Percentiles rank a stretch among this genome's conserved stretches.
phyloP scores from a whole-genome alignment of 2,113 vertebrate genomes.

The Larimichthys crocea region DNA sequence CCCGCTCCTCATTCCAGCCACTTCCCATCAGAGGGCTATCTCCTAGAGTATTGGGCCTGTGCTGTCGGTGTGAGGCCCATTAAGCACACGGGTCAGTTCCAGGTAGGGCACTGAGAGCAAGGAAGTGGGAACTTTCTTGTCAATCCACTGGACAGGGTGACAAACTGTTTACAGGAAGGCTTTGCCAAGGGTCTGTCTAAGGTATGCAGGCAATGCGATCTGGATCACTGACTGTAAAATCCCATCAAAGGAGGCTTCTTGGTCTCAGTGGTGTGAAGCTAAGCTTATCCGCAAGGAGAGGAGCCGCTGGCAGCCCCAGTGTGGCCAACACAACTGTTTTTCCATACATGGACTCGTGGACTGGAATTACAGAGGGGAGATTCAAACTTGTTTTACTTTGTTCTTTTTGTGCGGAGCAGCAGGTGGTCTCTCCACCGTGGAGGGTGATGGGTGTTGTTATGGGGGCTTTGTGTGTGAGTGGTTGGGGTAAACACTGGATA shows the following conservation, averaged over 20 bases:
- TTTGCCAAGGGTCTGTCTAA: slow-evolving; percentile 60
- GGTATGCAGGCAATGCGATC: slow-evolving; percentile 77
- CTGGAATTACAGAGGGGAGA: slow-evolving; percentile 14
- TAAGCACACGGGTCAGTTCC: slow-evolving; percentile 6
- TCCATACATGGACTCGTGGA: slow-evolving; percentile 46
- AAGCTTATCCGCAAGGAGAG: slow-evolving; percentile 69
- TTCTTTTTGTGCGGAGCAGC: slow-evolving; percentile 37
- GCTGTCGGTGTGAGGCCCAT: slow-evolving; percentile 1
- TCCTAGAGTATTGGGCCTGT: slow-evolving; percentile 5
- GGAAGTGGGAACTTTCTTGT: slow-evolving; percentile 30
- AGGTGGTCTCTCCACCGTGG: slow-evolving; percentile 29
- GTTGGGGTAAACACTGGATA: slow-evolving; percentile 4
- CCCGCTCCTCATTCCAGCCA: slow-evolving; percentile 42
- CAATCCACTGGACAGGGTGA: slow-evolving; percentile 19
- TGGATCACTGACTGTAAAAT: slow-evolving; percentile 79
- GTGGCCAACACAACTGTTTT: slow-evolving; percentile 48
- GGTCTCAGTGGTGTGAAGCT: slow-evolving; percentile 67
- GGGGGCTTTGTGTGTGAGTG: slow-evolving; percentile 3
- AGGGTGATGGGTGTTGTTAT: slow-evolving; percentile 27
- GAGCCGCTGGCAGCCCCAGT: slow-evolving; percentile 55
- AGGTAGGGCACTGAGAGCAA: slow-evolving; percentile 14
- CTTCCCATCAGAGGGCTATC: slow-evolving; percentile 30
- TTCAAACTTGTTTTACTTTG: slow-evolving; percentile 33
- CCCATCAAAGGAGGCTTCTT: slow-evolving; percentile 76
- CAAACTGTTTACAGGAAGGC: slow-evolving; percentile 62